Evolutionary conservation across 1,140 invertebrate species (phyloP).

Genomic region (Danaus plexippus): DNA sequence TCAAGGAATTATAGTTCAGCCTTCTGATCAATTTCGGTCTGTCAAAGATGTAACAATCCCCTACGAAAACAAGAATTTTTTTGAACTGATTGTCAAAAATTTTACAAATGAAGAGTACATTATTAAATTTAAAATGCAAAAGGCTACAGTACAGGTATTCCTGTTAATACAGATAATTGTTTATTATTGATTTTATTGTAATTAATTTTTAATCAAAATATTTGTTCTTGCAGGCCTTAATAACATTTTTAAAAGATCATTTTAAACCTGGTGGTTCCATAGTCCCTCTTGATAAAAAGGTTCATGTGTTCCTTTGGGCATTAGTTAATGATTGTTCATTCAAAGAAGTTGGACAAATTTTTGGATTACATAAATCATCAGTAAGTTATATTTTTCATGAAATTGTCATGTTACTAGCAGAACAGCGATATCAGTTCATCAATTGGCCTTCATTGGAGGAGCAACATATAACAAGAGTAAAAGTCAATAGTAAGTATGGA

Average conservation of each 20-base stretch:
- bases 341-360: conserved; percentile 47
- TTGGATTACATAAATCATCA: conserved; percentile 55
- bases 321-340: conserved; percentile 48
- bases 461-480: conserved; percentile 58
- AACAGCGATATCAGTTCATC: conserved; percentile 50
- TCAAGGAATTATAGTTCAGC: conserved; percentile 3
- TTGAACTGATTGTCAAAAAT: conserved; percentile 36
- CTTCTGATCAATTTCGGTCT: neutral
- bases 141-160: conserved; percentile 48
- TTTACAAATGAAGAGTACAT: conserved; percentile 48
- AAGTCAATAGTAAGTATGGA: conserved; percentile 52
- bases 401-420: conserved; percentile 39
- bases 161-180: conserved; percentile 10
- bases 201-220: conserved; percentile 7
- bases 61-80: conserved; percentile 27
- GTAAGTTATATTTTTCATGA: conserved; percentile 56
- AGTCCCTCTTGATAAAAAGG: conserved; percentile 52
- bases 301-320: conserved; percentile 56
- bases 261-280: conserved; percentile 29
- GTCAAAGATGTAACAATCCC: conserved; percentile 8
- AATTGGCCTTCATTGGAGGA: conserved; percentile 59
- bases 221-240: conserved; percentile 43
- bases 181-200: conserved; percentile 1
- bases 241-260: conserved; percentile 41
- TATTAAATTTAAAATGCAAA: conserved; percentile 49